These are phyloP conservation scores for Columbina picui DNA, from an alignment of 2,113 vertebrate genomes.

Conservation along the genomic window DNA sequence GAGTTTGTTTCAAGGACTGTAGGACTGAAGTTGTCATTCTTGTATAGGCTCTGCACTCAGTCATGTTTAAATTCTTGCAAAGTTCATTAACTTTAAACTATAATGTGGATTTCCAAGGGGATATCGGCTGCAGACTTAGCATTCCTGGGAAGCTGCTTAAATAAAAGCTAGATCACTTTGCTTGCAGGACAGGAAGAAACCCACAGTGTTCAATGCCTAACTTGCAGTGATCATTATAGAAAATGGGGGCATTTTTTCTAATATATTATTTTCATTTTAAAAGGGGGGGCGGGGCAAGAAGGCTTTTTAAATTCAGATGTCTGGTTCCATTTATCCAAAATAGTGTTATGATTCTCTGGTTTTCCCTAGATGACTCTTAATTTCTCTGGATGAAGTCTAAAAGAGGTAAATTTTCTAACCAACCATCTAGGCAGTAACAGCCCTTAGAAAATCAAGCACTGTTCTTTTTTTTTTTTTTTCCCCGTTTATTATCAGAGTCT, in stretches of 20 bases:
- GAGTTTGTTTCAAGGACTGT: not conserved
- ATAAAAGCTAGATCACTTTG: not conserved
- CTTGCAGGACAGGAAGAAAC: not conserved
- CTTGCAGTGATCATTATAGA: not conserved
- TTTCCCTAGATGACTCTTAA: not conserved
- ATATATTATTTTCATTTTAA: not conserved
- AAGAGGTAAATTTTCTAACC: not conserved
- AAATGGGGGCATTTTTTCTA: not conserved
- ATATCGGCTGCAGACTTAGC: not conserved
- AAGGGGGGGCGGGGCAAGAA: not conserved
- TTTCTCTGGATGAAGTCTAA: not conserved
- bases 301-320: not conserved
- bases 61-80: not conserved
- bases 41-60: not conserved
- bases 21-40: not conserved
- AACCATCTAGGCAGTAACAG: not conserved
- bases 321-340: not conserved
- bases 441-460: not conserved
- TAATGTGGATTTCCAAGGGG: not conserved
- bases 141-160: not conserved
- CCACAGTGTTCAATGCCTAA: not conserved
- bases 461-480: not conserved
- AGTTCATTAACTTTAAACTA: not conserved
- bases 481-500: not conserved
- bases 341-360: rapidly evolving